A percentile compares a stretch with the other conserved stretches of the same genome.
These are phyloP conservation scores for Papilio protenor DNA, from an alignment of 2,888 invertebrate genomes.

Conservation along the genomic window DNA sequence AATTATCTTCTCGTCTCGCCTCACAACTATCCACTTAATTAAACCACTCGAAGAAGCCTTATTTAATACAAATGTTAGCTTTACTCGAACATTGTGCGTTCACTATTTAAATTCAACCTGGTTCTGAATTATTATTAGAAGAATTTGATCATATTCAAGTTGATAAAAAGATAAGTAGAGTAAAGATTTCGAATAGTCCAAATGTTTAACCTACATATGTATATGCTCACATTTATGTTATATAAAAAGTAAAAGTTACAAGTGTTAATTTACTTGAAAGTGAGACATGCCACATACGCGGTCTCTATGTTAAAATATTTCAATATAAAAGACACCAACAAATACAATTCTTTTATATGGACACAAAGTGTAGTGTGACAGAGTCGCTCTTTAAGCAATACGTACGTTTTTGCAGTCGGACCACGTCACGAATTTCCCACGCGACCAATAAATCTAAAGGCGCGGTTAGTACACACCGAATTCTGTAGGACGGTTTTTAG, in stretches of 20 bases:
- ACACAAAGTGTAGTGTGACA: not conserved
- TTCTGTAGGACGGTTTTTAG: not conserved
- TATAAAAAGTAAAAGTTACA: not conserved
- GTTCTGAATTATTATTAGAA: not conserved
- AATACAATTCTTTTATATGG: not conserved
- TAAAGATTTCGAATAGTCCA: not conserved
- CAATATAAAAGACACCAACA: not conserved
- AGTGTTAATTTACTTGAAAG: not conserved
- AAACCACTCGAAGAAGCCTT: constrained; percentile 28
- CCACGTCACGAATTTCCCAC: constrained; percentile 21
- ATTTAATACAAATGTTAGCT: constrained; percentile 21
- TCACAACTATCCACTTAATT: constrained; percentile 23
- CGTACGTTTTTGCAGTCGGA: constrained; percentile 11
- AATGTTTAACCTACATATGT: not conserved
- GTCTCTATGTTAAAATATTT: not conserved
- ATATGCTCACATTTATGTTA: too few relatives aligned
- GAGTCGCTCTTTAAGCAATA: constrained; percentile 8
- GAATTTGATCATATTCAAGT: not conserved
- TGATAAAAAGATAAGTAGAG: not conserved
- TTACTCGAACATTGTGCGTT: constrained; percentile 6
- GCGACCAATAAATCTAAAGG: constrained; percentile 22
- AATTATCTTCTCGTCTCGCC: constrained; percentile 31
- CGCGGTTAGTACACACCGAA: not conserved
- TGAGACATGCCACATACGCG: not conserved
- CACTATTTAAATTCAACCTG: not conserved